phyloP scores from a whole-genome alignment of 2,113 vertebrate species.

The Tragelaphus scriptus region DNA sequence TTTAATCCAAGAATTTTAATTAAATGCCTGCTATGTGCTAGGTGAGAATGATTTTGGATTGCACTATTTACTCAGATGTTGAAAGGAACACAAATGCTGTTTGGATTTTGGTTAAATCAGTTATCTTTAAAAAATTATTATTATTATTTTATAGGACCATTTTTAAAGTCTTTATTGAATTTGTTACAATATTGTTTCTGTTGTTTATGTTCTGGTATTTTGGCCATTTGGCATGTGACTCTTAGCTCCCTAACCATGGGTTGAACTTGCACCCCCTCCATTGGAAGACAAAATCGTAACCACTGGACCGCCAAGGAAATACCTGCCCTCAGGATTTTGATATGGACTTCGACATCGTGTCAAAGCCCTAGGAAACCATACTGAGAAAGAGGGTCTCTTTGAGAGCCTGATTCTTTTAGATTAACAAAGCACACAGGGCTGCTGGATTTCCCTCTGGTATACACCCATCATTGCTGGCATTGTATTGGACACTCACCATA shows the following conservation, averaged over 20 bases:
- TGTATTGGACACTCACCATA: fast-evolving
- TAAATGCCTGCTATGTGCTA: background rate
- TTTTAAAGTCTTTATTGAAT: background rate
- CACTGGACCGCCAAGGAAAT: background rate
- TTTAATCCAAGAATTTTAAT: background rate
- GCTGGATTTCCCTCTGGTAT: background rate
- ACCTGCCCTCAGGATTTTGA: background rate
- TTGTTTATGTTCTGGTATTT: background rate
- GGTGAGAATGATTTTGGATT: background rate
- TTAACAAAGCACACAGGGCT: background rate
- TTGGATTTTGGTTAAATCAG: background rate
- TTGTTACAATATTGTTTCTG: background rate
- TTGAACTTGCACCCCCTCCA: background rate
- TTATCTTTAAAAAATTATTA: background rate
- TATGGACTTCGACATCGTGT: background rate
- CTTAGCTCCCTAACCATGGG: background rate
- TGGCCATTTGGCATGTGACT: background rate
- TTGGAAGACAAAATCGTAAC: background rate
- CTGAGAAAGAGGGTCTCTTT: background rate
- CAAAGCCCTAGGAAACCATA: background rate
- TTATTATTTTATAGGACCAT: background rate
- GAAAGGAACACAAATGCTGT: background rate
- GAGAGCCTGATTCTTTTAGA: background rate
- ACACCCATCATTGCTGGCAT: background rate
- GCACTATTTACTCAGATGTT: background rate